A percentile compares a stretch with the other conserved stretches of the same genome.
phyloP scores from a whole-genome alignment of 2,888 invertebrate genomes.

The Lottia gigantea region DNA sequence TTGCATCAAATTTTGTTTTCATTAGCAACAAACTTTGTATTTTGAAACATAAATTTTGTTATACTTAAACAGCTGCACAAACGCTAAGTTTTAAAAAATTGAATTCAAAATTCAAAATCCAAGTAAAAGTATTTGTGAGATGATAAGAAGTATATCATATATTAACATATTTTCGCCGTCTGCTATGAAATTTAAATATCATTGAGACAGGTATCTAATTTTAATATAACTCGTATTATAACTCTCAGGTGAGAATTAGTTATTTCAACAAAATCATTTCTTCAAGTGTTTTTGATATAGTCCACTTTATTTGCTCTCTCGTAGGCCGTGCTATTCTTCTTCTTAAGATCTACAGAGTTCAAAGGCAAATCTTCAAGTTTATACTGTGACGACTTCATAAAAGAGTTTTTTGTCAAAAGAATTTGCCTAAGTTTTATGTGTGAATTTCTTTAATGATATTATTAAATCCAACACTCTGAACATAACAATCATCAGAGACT shows the following conservation, averaged over 20 bases:
- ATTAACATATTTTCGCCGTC: background rate
- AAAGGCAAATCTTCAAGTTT: background rate
- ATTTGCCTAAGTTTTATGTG: background rate
- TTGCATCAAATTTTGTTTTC: too few species aligned
- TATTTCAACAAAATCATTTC: slow-evolving; percentile 4
- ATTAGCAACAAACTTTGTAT: too few species aligned
- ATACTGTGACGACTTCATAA: background rate
- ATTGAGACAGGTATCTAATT: background rate
- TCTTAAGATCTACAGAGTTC: background rate
- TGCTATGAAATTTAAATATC: background rate
- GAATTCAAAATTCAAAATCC: too few species aligned
- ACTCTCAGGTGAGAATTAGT: slow-evolving; percentile 2
- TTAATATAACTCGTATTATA: background rate
- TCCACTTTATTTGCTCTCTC: background rate
- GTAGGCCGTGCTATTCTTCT: background rate
- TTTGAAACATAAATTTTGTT: too few species aligned
- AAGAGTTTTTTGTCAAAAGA: background rate
- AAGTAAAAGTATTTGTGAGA: too few species aligned
- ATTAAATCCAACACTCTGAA: too few species aligned
- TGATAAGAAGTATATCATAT: too few species aligned
- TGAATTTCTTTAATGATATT: too few species aligned
- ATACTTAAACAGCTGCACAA: too few species aligned
- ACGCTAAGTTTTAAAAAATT: too few species aligned
- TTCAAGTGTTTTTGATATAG: slow-evolving; percentile 8
- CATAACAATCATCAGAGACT: too few species aligned